phyloP scores from a whole-genome alignment of 1,140 invertebrate genomes.

The Orussus abietinus region DNA sequence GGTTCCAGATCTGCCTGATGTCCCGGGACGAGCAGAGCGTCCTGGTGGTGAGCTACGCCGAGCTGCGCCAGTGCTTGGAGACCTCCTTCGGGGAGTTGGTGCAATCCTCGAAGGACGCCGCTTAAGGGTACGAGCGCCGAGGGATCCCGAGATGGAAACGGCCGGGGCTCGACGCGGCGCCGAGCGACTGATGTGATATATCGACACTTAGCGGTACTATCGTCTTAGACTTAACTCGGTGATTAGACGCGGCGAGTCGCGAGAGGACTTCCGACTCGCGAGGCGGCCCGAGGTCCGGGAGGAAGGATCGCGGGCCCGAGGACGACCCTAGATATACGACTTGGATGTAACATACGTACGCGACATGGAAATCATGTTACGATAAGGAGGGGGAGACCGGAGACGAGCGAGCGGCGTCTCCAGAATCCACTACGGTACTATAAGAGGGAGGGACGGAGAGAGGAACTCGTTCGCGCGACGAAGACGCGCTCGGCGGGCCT shows the following conservation, averaged over 20 bases:
- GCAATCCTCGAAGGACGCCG: constrained; percentile 54
- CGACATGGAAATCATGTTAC: constrained; percentile 32
- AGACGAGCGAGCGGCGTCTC: constrained; percentile 9
- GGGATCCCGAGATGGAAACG: no score
- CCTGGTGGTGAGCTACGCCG: constrained; percentile 89
- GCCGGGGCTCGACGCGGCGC: no score
- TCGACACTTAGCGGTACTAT: constrained; percentile 47
- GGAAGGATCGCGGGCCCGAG: no score
- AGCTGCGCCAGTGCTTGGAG: constrained; percentile 92
- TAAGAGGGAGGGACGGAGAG: constrained; percentile 12
- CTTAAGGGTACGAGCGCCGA: constrained; percentile 24
- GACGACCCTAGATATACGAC: neutral
- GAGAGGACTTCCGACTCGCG: no score
- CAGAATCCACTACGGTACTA: constrained; percentile 32
- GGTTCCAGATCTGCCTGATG: constrained; percentile 83
- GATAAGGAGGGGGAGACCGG: constrained; percentile 21
- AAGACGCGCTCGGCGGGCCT: constrained; percentile 15
- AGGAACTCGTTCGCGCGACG: constrained; percentile 23
- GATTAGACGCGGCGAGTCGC: constrained; percentile 1
- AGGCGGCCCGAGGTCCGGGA: no score
- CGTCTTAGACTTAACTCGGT: no score
- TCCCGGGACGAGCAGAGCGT: constrained; percentile 95
- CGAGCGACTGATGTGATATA: constrained; percentile 51
- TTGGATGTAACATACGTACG: constrained; percentile 30
- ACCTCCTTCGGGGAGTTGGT: constrained; percentile 84